Evolutionary conservation across 2,888 invertebrate genomes (phyloP), one percentile per base, ranked within the genome.

Genomic region (Leucozona laternaria): DNA sequence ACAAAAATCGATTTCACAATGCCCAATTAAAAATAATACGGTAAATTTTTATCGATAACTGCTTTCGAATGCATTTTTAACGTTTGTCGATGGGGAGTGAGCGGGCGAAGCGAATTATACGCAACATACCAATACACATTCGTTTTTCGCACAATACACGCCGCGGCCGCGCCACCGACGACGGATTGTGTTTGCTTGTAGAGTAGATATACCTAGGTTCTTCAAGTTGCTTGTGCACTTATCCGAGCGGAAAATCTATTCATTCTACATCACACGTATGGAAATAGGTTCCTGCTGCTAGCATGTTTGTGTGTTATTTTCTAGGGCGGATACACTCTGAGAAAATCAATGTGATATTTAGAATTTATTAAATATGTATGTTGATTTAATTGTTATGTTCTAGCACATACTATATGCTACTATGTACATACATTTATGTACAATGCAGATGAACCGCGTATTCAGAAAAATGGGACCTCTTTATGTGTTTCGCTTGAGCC

Each of bases 21-120:
- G 86, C 62, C 86, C 86, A 86, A 86, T 86, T 86, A 86, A 86
- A 86, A 86, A 75, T 73, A 86, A 86, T 81, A 86, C 81, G 85
- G 86, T 81, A 81, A 77, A 81, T 78, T 73, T 34, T 40, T 73
- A 78, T 86, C 78, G 78, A 86, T 86, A 81, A 81, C 86, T 75
- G 81, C 85, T 85, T 85, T 85, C 85, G 72, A 81, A 81, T 85
- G 85, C 80, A 85, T 60, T 77, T 58, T 58, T 34, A 5, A 53
- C 25, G 28, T 53, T 22, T 25, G 53, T 53, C 2, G 53, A 53
- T 53, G 3, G 15, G 25, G 15, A 53, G 53, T n/a, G n/a, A n/a
- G n/a, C n/a, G 28, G 25, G 25, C 28, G 53, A 53, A 53, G 13
- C 6, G 25, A 53, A 53, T 53, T 50, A 25, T 25, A 28, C 53